Percentiles rank a stretch among this genome's conserved stretches.
Conservation (phyloP, 2,888 invertebrate species). For the Heliconius ethilla region DNA sequence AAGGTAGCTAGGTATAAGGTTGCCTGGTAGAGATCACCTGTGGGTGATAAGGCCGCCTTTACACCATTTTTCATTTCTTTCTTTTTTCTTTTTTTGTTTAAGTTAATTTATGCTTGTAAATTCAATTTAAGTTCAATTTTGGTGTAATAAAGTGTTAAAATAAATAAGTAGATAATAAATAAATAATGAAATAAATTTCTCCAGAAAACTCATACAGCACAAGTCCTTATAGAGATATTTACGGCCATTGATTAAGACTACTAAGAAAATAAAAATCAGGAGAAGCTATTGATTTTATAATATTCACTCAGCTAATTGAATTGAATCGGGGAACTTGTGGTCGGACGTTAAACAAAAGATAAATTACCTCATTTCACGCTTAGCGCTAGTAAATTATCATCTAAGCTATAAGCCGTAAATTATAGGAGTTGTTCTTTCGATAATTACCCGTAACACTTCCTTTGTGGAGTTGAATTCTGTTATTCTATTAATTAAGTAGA, state of each 20-base stretch:
- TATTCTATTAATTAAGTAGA: constrained; percentile 27
- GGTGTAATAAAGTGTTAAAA: no score
- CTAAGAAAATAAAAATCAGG: not conserved
- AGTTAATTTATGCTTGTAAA: no score
- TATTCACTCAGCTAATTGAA: constrained; percentile 62
- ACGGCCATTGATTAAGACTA: not conserved
- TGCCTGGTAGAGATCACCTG: no score
- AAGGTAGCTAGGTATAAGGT: no score
- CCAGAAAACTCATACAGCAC: no score
- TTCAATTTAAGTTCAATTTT: no score
- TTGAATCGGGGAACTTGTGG: constrained; percentile 63
- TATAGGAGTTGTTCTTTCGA: constrained; percentile 41
- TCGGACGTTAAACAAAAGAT: constrained; percentile 68
- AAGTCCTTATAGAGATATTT: no score
- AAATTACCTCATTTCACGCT: constrained; percentile 72
- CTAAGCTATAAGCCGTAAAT: constrained; percentile 40
- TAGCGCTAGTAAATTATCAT: constrained; percentile 65
- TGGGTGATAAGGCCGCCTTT: no score
- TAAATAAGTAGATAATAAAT: no score
- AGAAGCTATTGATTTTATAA: constrained; percentile 37
- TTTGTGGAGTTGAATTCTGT: constrained; percentile 24
- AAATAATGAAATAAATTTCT: no score
- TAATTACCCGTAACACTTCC: constrained; percentile 35
- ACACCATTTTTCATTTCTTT: no score
- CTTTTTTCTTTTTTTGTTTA: no score